Base-by-base conservation (phyloP, 2,113 vertebrate species). In the Pogona vitticeps region DNA sequence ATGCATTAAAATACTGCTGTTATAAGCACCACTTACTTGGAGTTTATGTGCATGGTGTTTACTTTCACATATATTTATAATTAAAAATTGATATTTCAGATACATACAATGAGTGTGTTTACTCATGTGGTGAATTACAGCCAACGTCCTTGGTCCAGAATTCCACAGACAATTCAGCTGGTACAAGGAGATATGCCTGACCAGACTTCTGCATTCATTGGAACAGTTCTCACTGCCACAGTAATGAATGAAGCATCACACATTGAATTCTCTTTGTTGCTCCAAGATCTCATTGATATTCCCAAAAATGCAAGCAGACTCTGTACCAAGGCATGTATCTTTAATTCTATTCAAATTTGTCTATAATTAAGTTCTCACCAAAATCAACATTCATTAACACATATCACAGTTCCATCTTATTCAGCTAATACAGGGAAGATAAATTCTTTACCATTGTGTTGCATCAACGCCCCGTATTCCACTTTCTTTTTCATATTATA, bases 401-500 rank as follows among this genome's bases (percentile, higher is more conserved):
- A 83, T 63, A 38, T 14, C 5, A 26, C 68, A 0, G 0, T 70
- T 28, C 28, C 10, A 28, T 9, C 70, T 84, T 70, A 80, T 36
- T 31, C 12, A 42, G n/a, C 2, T 52, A 81, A 46, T 3, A 2
- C 14, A 70, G 0, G 1, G 83, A 81, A 13, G 21, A 73, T 61
- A 31, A 18, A 4, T 89, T 56, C 31, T 95, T 96, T 93, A 99
- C 99, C 99, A 0, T 97, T 95, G 87, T 99, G 99, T 56, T 99
- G 98, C 78, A 98, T 92, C 88, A 99, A 75, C 0, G 97, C 96
- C 1, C 99, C 98, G 1, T 98, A 97, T 82, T 99, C 98, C 5
- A 84, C 88, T 79, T 95, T 98, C 91, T 98, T 99, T 92, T 97
- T 98, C 98, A 99, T 97, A 85, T 99, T 97, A 86, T 99, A 99